Base-by-base conservation (phyloP, 2,113 vertebrate species). In the Typhlomys cinereus region DNA sequence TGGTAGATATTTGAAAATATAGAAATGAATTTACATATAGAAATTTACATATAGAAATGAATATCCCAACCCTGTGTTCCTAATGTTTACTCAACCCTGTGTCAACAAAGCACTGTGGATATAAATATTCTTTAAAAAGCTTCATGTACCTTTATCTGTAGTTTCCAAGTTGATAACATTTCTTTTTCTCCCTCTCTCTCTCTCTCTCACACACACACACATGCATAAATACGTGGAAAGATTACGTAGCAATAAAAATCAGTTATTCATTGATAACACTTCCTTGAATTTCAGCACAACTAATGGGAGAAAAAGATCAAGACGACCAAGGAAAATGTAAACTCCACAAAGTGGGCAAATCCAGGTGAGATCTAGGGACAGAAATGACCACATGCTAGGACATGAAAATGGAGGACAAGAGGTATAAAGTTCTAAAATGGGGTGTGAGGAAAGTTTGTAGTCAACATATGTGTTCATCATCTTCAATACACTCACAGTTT, bases 351-450 rank as follows among this genome's bases (percentile, higher is more conserved):
- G n/a, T 52, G n/a, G 48, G 7, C 66, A 61, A 73, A n/a, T 18
- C 36, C 25, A 62, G 11, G 29, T 64, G 18, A 87, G 79, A 62
- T 39, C 31, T 10, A 81, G 36, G 52, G 2, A 64, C 50, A n/a
- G n/a, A 80, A 25, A 29, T 9, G 54, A 41, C 1, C 52, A 1
- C 6, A 3, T 29, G 12, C 36, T 46, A 73, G 8, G 11, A 29
- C 3, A 14, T 2, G 18, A 14, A 11, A 4, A 18, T 34, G 1
- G 17, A 5, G 36, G 1, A 73, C 21, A 39, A 31, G 1, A 17
- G 21, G 11, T 15, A n/a, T 36, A 46, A 80, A 34, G 10, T 4
- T n/a, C 62, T n/a, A 1, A 7, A 46, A 7, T 14, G 1, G 27
- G 0, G 2, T 2, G 4, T 23, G 8, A 48, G 50, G 18, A 57